A percentile compares a stretch with the other conserved stretches of the same genome.
phyloP scores from a whole-genome alignment of 2,888 invertebrate genomes.

The Unio delphinus region DNA sequence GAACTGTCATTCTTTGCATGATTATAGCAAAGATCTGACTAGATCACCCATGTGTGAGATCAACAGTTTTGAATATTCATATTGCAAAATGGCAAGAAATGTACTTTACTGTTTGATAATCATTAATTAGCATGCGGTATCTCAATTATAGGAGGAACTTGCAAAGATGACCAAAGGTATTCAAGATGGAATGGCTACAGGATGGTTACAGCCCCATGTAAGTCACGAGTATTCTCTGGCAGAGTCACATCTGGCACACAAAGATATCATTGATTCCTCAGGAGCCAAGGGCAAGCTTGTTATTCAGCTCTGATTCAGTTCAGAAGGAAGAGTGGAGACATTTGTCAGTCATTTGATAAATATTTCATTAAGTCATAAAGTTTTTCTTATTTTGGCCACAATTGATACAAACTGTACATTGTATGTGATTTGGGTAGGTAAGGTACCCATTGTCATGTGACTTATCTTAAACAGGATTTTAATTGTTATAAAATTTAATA shows the following conservation, averaged over 20 bases:
- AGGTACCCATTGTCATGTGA: no score
- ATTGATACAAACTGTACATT: no score
- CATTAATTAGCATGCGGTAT: background rate
- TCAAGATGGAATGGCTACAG: constrained; percentile 68
- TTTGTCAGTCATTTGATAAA: no score
- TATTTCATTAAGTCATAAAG: no score
- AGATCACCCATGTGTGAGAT: background rate
- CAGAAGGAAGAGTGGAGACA: no score
- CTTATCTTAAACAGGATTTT: no score
- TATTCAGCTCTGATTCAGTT: constrained; percentile 28
- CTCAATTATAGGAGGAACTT: constrained; percentile 69
- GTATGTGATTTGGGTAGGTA: no score
- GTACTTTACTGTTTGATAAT: no score
- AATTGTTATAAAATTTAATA: no score
- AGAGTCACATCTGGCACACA: constrained; percentile 70
- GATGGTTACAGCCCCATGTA: constrained; percentile 72
- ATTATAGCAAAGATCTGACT: no score
- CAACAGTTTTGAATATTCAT: background rate
- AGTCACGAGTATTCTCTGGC: constrained; percentile 70
- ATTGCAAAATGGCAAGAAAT: no score
- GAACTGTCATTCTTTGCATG: background rate
- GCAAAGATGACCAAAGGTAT: constrained; percentile 68
- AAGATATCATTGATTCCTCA: constrained; percentile 70
- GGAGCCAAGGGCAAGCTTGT: constrained; percentile 62
- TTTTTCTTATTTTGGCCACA: no score